These are phyloP conservation scores for Manis javanica DNA, from an alignment of 2,797 vertebrate genomes.

Conservation along the genomic window DNA sequence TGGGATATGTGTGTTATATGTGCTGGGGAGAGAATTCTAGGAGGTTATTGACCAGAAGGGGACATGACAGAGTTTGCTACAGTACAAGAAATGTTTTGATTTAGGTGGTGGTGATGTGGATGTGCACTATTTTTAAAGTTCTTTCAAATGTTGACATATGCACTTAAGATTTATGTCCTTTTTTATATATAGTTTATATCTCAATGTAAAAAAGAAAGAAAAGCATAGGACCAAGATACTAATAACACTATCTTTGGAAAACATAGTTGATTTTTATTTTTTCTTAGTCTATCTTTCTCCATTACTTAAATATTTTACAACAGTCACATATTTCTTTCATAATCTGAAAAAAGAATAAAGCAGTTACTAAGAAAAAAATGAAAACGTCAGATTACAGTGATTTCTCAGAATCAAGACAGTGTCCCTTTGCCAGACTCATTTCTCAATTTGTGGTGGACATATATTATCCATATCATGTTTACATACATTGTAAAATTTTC, in stretches of 20 bases:
- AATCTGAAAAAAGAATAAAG: not conserved
- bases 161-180: not conserved
- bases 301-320: not conserved
- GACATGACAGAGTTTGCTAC: not conserved
- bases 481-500: constrained; percentile 11
- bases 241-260: not conserved
- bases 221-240: not conserved
- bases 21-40: not conserved
- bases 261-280: not conserved
- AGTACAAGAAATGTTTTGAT: not conserved
- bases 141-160: not conserved
- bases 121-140: not conserved
- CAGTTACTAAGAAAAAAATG: not conserved
- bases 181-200: not conserved
- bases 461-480: not conserved
- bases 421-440: not conserved
- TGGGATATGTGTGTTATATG: not conserved
- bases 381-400: not conserved
- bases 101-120: not conserved
- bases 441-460: not conserved
- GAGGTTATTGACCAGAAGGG: not conserved
- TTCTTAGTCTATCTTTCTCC: not conserved
- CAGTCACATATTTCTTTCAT: constrained; percentile 11
- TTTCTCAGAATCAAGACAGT: not conserved
- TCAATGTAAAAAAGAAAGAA: not conserved